Evolutionary conservation across 1,140 invertebrate genomes (phyloP), one percentile per base, ranked within the genome.

Genomic region (Drosophila burlai): DNA sequence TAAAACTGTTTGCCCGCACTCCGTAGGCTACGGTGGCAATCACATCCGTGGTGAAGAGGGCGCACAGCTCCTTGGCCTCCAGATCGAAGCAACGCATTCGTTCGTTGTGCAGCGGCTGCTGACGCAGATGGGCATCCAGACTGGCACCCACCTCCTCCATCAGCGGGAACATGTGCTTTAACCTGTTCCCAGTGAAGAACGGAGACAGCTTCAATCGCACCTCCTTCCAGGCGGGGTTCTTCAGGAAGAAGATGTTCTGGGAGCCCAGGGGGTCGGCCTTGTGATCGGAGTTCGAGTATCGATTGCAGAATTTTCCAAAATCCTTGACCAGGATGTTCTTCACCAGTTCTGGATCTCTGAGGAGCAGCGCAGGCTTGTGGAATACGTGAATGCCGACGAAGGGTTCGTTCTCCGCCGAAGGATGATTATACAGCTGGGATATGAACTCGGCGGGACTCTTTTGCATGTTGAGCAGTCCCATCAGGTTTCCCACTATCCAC

Each of bases 11-110:
- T 26, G 94, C 94, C 69, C 94, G 93, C 60, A 95, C 93, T n/a
- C 95, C 95, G 65, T 94, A 95, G n/a, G 94, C 95, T 54, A 94
- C 94, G 3, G 93, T 94, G 15, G 94, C 94, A 67, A 95, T 95
- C 8, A 95, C 94, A 85, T 95, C 95, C 18, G 95, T 95, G 15
- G 94, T 94, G 63, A 93, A 95, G 54, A 94, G 94, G 1, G 93
- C 91, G 45, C 93, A 93, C 50, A 95, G 65, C 52, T 94, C 94
- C 83, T 94, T 94, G 49, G 93, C 81, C 58, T 93, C 93, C 26
- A 92, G 3, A 13, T 81, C 68, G 38, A 92, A 92, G 26, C 76
- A 80, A 11, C 86, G 76, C n/a, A 67, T 59, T 1, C 74, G 52
- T 11, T 90, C 74, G 8, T 90, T 81, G 15, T 86, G 73, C n/a